Evolutionary conservation across 64 coral and sea anemone genomes (phyloP).

Genomic region (Dendrophyllia cribrosa): DNA sequence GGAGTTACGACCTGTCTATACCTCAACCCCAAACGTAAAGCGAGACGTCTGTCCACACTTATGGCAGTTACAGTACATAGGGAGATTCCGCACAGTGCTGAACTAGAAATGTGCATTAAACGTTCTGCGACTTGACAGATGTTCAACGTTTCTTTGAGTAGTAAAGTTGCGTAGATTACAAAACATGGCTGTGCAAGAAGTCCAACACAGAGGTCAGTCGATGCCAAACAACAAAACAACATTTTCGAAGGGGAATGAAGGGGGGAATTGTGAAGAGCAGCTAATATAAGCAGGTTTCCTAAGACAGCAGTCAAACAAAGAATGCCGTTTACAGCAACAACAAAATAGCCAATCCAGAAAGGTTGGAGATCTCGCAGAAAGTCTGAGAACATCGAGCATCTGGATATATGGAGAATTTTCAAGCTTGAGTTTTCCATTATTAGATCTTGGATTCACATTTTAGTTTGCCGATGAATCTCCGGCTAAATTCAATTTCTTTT

Average conservation of each 20-base stretch:
- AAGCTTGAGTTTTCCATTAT: neutral
- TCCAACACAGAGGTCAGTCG: conserved; percentile 68
- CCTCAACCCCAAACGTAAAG: neutral
- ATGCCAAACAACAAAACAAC: conserved; percentile 40
- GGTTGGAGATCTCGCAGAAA: neutral
- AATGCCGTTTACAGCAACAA: neutral
- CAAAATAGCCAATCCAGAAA: neutral
- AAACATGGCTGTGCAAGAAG: conserved; percentile 60
- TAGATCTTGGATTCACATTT: neutral
- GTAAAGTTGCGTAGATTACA: neutral
- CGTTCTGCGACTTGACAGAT: neutral
- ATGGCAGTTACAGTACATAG: neutral
- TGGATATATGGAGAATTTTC: neutral
- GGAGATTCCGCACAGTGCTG: neutral
- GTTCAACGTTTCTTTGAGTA: neutral
- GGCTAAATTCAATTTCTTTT: neutral
- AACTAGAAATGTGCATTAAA: neutral
- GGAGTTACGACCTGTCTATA: neutral
- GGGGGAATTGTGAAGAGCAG: conserved; percentile 34
- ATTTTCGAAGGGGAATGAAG: conserved; percentile 60
- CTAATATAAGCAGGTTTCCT: conserved; percentile 58
- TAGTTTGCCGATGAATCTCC: neutral
- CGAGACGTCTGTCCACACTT: conserved; percentile 17
- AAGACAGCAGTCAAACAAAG: conserved; percentile 19
- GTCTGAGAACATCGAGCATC: neutral